A percentile compares a stretch with the other conserved stretches of the same genome.
Conservation (phyloP, 1,140 invertebrate species). For the Drosophila rhopaloa region DNA sequence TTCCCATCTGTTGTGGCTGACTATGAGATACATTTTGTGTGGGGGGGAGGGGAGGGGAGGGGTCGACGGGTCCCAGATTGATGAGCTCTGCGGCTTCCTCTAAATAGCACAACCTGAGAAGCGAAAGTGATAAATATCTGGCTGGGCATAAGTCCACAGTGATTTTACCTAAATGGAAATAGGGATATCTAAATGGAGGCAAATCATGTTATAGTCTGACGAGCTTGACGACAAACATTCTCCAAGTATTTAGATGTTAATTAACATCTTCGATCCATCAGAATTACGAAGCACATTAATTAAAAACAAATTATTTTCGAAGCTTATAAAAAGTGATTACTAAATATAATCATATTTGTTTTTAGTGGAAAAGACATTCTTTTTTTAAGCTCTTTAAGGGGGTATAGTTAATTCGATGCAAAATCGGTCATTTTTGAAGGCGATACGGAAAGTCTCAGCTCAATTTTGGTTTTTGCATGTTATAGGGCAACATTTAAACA, state of each 20-base stretch:
- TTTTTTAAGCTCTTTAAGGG: too few relatives aligned
- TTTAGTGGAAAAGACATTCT: too few relatives aligned
- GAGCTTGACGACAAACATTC: background rate
- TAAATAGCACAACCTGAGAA: conserved; percentile 55
- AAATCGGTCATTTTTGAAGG: too few relatives aligned
- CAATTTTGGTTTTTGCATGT: too few relatives aligned
- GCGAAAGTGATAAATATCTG: conserved; percentile 44
- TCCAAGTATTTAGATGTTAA: background rate
- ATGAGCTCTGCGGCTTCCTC: conserved; percentile 53
- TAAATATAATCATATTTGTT: too few relatives aligned
- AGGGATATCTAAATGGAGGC: conserved; percentile 15
- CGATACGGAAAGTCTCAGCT: too few relatives aligned
- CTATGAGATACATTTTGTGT: conserved; percentile 18
- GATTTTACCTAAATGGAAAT: conserved; percentile 32
- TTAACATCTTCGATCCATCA: background rate
- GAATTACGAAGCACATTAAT: background rate
- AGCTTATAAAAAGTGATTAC: too few relatives aligned
- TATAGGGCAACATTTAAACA: too few relatives aligned
- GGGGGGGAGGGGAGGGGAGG: too few relatives aligned
- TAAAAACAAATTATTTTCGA: background rate
- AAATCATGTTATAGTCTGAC: background rate
- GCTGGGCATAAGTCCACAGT: conserved; percentile 24
- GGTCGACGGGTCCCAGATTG: conserved; percentile 41
- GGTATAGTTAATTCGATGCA: too few relatives aligned
- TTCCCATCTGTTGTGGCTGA: conserved; percentile 62